Percentiles rank a stretch among this genome's conserved stretches.
phyloP scores from a whole-genome alignment of 2,888 invertebrate species.

The Clivina fossor region DNA sequence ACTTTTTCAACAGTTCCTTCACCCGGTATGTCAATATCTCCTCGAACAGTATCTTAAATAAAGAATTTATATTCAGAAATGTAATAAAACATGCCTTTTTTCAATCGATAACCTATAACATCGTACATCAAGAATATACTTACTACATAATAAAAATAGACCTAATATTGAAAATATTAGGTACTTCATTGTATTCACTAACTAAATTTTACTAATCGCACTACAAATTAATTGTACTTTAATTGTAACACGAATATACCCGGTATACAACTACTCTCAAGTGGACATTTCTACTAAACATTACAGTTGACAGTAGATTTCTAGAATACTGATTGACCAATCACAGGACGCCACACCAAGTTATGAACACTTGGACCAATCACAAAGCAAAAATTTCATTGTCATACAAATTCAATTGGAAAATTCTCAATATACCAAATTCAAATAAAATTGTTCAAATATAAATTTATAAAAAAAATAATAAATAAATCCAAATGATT shows the following conservation, averaged over 20 bases:
- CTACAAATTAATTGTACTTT: conserved; percentile 24
- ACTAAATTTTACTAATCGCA: conserved; percentile 11
- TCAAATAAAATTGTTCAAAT: too few species aligned
- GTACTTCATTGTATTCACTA: conserved; percentile 46
- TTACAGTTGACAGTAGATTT: conserved; percentile 13
- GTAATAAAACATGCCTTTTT: conserved; percentile 9
- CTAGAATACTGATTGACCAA: conserved; percentile 41
- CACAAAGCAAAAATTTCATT: too few species aligned
- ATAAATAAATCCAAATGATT: too few species aligned
- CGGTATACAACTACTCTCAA: conserved; percentile 9
- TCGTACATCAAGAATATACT: conserved; percentile 36
- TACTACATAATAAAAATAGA: conserved; percentile 47
- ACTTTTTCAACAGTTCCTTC: conserved; percentile 63
- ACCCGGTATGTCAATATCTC: conserved; percentile 52
- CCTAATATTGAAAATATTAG: conserved; percentile 45
- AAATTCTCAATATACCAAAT: too few species aligned
- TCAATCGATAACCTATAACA: conserved; percentile 3
- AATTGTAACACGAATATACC: conserved; percentile 19
- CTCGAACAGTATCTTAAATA: conserved; percentile 54
- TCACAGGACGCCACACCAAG: conserved; percentile 47
- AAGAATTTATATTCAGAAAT: too few species aligned
- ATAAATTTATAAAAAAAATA: too few species aligned
- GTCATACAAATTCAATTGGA: too few species aligned
- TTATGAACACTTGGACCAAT: conserved; percentile 42
- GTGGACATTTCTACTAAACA: conserved; percentile 21